These are phyloP conservation scores for Nymphalis polychloros DNA, from an alignment of 2,888 invertebrate genomes.

Conservation along the genomic window DNA sequence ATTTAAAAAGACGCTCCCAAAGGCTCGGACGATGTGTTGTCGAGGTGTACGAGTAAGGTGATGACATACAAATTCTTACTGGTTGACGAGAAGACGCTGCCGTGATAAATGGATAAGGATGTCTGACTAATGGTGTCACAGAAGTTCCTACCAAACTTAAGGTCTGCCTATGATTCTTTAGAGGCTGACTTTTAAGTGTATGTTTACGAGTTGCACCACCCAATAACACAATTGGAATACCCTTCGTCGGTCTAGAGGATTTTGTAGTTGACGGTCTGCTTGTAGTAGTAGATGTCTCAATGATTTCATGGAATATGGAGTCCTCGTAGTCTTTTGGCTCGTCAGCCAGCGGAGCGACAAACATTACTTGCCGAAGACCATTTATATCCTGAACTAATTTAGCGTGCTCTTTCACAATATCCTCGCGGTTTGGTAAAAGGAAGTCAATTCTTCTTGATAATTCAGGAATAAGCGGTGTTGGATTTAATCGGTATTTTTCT, in stretches of 20 bases:
- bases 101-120: slow-evolving; percentile 71
- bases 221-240: slow-evolving; percentile 62
- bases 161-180: slow-evolving; percentile 54
- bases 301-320: slow-evolving; percentile 67
- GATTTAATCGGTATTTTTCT: slow-evolving; percentile 41
- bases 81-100: slow-evolving; percentile 55
- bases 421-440: slow-evolving; percentile 50
- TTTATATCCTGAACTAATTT: slow-evolving; percentile 76
- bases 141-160: slow-evolving; percentile 69
- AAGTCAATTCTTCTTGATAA: slow-evolving; percentile 50
- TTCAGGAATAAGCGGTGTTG: slow-evolving; percentile 20
- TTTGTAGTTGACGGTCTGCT: slow-evolving; percentile 43
- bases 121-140: slow-evolving; percentile 59
- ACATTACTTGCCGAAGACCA: slow-evolving; percentile 64
- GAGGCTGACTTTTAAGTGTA: slow-evolving; percentile 55
- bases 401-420: slow-evolving; percentile 71
- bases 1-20: slow-evolving; percentile 62
- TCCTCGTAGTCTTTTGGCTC: slow-evolving; percentile 70
- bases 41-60: slow-evolving; percentile 46
- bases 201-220: slow-evolving; percentile 67
- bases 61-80: slow-evolving; percentile 64
- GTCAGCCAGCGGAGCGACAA: slow-evolving; percentile 60
- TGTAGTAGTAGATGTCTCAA: slow-evolving; percentile 61
- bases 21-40: slow-evolving; percentile 58
- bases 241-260: slow-evolving; percentile 38